Evolutionary conservation across 2,113 vertebrate genomes (phyloP).

Genomic region (Mobula hypostoma): DNA sequence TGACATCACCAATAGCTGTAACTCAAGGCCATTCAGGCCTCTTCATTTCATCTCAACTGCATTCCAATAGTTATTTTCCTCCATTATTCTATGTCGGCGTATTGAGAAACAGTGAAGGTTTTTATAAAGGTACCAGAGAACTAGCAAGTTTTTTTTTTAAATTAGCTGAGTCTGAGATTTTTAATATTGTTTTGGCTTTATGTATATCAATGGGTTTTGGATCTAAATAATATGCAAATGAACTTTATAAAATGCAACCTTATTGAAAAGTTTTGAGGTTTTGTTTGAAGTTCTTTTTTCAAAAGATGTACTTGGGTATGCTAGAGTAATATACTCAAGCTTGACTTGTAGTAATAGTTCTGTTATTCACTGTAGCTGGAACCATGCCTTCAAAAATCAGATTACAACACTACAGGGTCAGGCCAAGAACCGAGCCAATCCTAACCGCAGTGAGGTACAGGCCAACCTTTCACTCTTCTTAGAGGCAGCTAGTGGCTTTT

Average conservation of each 20-base stretch:
- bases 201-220: background rate
- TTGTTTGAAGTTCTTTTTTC: background rate
- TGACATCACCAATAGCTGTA: background rate
- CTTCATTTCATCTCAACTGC: background rate
- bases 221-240: background rate
- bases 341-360: background rate
- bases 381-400: conserved; percentile 99
- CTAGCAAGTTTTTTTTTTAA: background rate
- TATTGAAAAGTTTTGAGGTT: background rate
- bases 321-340: background rate
- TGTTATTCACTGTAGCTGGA: conserved; percentile 73
- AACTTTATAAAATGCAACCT: background rate
- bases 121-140: background rate
- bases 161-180: background rate
- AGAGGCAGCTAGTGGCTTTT: conserved; percentile 98
- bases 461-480: conserved; percentile 94
- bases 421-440: conserved; percentile 96
- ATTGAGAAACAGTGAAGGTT: background rate
- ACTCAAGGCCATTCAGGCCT: background rate
- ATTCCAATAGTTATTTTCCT: background rate
- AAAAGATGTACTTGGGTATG: background rate
- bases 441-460: conserved; percentile 95
- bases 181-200: background rate
- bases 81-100: background rate
- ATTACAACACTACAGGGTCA: conserved; percentile 98